These are phyloP conservation scores for Nesidiocoris tenuis DNA, from an alignment of 2,888 invertebrate genomes.

Conservation along the genomic window DNA sequence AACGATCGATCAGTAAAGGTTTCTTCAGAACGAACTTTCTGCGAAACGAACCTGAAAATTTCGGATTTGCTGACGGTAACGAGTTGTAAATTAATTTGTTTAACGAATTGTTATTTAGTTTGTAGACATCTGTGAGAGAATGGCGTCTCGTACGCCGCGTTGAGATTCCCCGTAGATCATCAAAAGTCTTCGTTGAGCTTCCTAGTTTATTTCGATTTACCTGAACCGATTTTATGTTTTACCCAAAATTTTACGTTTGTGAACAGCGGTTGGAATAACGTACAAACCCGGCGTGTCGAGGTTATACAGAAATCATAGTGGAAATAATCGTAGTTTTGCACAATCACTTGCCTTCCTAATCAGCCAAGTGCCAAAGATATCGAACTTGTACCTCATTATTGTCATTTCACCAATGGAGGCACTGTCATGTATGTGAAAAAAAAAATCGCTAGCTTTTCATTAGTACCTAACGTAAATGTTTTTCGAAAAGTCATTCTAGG, in stretches of 20 bases:
- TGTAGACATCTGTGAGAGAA: background rate
- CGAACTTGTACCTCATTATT: slow-evolving; percentile 30
- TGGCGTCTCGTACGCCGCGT: too few relatives aligned
- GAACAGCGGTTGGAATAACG: too few relatives aligned
- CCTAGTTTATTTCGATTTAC: background rate
- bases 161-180: background rate
- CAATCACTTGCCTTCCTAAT: slow-evolving; percentile 37
- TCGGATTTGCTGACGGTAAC: slow-evolving; percentile 3
- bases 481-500: background rate
- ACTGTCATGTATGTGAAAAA: background rate
- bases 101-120: slow-evolving; percentile 26
- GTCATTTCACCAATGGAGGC: background rate
- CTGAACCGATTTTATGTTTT: background rate
- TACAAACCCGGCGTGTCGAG: background rate
- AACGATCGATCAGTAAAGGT: background rate
- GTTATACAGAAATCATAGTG: background rate
- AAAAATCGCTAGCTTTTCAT: background rate
- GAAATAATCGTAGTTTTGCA: slow-evolving; percentile 18
- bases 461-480: background rate
- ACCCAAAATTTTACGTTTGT: background rate
- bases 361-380: slow-evolving; percentile 34
- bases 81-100: slow-evolving; percentile 8
- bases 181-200: background rate
- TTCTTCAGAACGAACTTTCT: background rate
- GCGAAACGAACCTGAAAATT: background rate